These are phyloP conservation scores for Zaprionus bogoriensis DNA, from an alignment of 2,888 invertebrate genomes.

Conservation along the genomic window DNA sequence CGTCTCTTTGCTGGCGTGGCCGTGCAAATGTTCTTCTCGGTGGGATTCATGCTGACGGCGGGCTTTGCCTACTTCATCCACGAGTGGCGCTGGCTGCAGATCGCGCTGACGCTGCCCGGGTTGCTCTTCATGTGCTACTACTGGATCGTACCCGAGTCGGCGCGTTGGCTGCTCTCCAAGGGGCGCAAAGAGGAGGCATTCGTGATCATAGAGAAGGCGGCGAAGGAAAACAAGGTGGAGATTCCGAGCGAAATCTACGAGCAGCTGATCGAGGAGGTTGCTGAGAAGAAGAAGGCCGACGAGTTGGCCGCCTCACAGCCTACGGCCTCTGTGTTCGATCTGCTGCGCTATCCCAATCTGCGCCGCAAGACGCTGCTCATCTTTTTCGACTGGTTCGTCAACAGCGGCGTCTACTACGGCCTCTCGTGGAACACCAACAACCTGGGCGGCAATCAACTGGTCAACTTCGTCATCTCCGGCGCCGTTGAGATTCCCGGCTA, in stretches of 20 bases:
- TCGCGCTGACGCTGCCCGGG: conserved; percentile 88
- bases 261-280: conserved; percentile 84
- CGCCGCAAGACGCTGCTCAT: conserved; percentile 86
- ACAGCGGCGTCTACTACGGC: conserved; percentile 90
- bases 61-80: conserved; percentile 87
- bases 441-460: conserved; percentile 88
- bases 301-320: conserved; percentile 71
- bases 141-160: conserved; percentile 90
- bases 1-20: conserved; percentile 88
- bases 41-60: conserved; percentile 88
- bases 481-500: conserved; percentile 90
- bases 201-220: conserved; percentile 86
- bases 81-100: conserved; percentile 88
- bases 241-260: conserved; percentile 85
- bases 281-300: conserved; percentile 73
- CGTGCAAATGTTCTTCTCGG: conserved; percentile 89
- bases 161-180: conserved; percentile 88
- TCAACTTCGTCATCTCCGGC: conserved; percentile 89
- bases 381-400: conserved; percentile 91
- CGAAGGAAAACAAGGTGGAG: conserved; percentile 86
- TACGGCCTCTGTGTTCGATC: conserved; percentile 84
- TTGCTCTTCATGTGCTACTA: conserved; percentile 87
- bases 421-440: conserved; percentile 90
- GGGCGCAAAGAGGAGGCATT: conserved; percentile 87
- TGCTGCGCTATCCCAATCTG: conserved; percentile 86